These are phyloP conservation scores for Eulemur mongoz DNA, from an alignment of 2,797 vertebrate genomes.

Conservation along the genomic window DNA sequence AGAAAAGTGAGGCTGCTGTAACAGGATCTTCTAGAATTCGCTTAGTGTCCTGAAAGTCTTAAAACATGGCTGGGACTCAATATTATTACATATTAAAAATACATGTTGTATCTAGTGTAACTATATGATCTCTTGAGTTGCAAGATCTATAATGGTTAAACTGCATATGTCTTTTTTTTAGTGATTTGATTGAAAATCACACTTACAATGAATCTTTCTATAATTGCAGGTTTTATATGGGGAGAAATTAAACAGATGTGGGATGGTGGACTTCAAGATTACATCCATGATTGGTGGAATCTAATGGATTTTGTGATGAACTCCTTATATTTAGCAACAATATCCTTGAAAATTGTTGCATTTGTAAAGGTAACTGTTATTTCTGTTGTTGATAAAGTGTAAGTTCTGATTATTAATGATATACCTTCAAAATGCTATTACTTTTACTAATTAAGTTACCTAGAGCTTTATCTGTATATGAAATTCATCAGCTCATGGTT, in stretches of 20 bases:
- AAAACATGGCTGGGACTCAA: not conserved
- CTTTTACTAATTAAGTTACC: not conserved
- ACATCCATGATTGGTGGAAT: constrained; percentile 99
- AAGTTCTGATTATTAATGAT: constrained; percentile 2
- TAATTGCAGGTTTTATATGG: constrained; percentile 96
- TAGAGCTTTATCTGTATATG: not conserved
- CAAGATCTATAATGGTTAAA: not conserved
- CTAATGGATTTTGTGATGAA: constrained; percentile 99
- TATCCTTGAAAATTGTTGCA: constrained; percentile 97
- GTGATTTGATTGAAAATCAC: constrained; percentile 1
- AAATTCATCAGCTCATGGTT: not conserved
- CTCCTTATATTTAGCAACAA: constrained; percentile 96
- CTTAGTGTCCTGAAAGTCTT: not conserved
- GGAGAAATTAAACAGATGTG: constrained; percentile 99
- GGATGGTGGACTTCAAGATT: constrained; percentile 97
- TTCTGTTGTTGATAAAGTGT: not conserved
- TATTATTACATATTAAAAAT: not conserved
- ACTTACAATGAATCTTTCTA: constrained; percentile 66
- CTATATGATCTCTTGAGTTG: not conserved
- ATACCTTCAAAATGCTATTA: not conserved
- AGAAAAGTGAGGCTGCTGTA: not conserved
- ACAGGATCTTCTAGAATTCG: not conserved
- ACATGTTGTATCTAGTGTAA: not conserved
- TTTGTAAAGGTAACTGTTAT: constrained; percentile 91
- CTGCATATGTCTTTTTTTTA: not conserved